Base-by-base conservation (phyloP, 2,888 invertebrate genomes). In the Parelbella ahira region DNA sequence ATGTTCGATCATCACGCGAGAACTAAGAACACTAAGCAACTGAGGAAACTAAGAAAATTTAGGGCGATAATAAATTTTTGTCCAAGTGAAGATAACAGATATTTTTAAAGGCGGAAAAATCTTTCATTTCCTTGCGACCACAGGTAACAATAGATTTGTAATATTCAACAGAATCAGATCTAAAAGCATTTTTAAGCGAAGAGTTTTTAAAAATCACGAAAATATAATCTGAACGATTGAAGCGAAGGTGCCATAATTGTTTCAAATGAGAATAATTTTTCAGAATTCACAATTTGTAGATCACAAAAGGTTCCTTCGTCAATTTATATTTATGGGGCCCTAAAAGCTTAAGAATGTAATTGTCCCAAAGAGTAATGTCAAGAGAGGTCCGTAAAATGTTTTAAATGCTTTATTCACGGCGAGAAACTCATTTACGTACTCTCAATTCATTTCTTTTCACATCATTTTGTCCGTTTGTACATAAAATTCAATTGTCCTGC, bases 301-400 rank as follows among this genome's bases (percentile, higher is more conserved):
- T 39, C 30, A 32, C 15, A 25, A 30, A 28, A n/a, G 19, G 9
- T 23, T 4, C 30, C 30, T 8, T 19, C 39, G 19, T 25, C 19
- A 39, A 39, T 20, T 39, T 39, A 32, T 33, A 32, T 39, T 39
- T 32, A 39, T 32, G 24, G 30, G 7, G 12, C 9, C 8, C 24
- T 32, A 18, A 32, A 39, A 39, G 30, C 19, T 18, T 7, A 32
- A 25, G 30, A 39, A 39, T 39, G 38, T 38, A 38, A 38, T 32
- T 39, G 39, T 33, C 20, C 13, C 13, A 32, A 25, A 27, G 32
- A 39, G 19, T 32, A 27, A 33, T 32, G 20, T 20, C 11, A 39
- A 18, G 29, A 13, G 8, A 24, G 18, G 25, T 4, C 25, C 3
- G 7, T 19, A 8, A 24, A 39, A 39, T 39, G 25, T 1, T 25